A percentile compares a stretch with the other conserved stretches of the same genome.
phyloP scores from a whole-genome alignment of 2,888 invertebrate genomes.

The Leptinotarsa rubiginosa region DNA sequence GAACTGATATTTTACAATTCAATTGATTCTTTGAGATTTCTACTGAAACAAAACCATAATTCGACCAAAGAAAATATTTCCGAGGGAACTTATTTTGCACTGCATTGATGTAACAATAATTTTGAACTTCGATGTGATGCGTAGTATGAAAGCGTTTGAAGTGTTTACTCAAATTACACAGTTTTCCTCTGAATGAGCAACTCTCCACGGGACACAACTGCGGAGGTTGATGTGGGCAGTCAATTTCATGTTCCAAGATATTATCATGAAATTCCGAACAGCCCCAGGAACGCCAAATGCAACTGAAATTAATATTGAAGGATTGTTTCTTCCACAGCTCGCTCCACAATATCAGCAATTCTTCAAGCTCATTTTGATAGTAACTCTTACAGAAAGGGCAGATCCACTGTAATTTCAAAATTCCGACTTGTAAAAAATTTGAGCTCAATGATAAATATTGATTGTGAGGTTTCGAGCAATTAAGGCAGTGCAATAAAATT shows the following conservation, averaged over 20 bases:
- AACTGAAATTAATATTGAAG: neutral
- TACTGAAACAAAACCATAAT: no score
- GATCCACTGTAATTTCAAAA: neutral
- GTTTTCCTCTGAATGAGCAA: neutral
- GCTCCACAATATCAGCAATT: neutral
- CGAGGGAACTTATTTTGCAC: no score
- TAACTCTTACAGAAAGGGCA: neutral
- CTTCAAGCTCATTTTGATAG: neutral
- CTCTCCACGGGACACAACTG: neutral
- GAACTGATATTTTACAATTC: no score
- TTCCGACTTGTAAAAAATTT: neutral
- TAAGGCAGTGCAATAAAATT: neutral
- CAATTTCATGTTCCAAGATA: neutral
- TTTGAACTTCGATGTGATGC: no score
- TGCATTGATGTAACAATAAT: no score
- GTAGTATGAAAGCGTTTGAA: neutral
- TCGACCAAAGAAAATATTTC: no score
- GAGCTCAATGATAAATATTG: neutral
- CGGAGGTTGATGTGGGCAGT: neutral
- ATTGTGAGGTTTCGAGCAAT: neutral
- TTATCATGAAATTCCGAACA: neutral
- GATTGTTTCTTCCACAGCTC: neutral
- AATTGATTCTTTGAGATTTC: no score
- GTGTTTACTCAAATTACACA: neutral
- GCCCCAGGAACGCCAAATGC: neutral